Conservation (phyloP, 2,113 vertebrate species). For the Otolemur garnettii region DNA sequence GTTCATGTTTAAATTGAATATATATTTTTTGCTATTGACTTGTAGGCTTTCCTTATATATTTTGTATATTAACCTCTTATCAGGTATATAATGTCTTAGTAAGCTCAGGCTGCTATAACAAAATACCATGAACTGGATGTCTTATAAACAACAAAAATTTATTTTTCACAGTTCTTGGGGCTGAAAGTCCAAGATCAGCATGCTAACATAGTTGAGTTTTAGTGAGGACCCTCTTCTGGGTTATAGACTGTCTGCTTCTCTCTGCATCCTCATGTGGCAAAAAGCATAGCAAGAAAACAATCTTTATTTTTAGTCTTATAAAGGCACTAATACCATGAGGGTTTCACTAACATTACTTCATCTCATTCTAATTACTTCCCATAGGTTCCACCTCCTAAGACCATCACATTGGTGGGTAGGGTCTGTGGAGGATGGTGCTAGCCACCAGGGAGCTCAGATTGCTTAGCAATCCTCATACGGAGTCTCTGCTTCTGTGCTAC, state of each 20-base stretch:
- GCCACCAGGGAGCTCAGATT: too few relatives aligned
- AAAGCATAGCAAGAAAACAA: neutral
- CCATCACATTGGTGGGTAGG: neutral
- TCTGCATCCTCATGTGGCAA: neutral
- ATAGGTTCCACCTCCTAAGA: neutral
- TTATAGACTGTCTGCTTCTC: neutral
- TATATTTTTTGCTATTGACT: neutral
- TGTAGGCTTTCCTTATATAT: neutral
- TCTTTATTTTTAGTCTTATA: neutral
- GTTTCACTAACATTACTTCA: neutral
- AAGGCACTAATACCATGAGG: neutral
- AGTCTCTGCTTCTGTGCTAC: too few relatives aligned
- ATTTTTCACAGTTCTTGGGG: neutral
- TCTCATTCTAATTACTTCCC: neutral
- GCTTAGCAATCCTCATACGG: too few relatives aligned
- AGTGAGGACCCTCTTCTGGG: neutral
- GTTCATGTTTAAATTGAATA: neutral
- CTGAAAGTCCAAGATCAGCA: neutral
- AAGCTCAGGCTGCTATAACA: neutral
- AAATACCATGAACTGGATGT: neutral
- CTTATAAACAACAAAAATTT: neutral
- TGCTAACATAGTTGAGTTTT: neutral
- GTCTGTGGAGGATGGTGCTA: neutral
- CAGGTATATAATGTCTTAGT: neutral
- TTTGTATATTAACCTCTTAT: neutral